phyloP scores from a whole-genome alignment of 2,113 vertebrate genomes.

The Callorhinus ursinus region DNA sequence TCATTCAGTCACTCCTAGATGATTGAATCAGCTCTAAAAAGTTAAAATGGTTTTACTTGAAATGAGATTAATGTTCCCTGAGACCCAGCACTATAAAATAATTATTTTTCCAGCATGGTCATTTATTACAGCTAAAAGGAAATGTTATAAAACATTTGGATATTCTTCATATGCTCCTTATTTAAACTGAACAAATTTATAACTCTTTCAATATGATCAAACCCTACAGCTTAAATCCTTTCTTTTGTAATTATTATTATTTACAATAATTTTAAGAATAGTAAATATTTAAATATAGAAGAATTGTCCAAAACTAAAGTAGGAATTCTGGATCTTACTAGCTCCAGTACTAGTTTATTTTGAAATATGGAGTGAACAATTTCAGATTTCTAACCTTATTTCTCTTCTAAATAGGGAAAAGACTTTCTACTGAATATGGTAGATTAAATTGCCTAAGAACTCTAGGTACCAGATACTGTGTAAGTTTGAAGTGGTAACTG shows the following conservation, averaged over 20 bases:
- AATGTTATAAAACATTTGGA: slow-evolving; percentile 52
- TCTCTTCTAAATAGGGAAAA: slow-evolving; percentile 33
- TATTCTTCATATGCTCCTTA: slow-evolving; percentile 34
- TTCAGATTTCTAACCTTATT: slow-evolving; percentile 14
- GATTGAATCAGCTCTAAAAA: slow-evolving; percentile 35
- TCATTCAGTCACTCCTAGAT: not conserved
- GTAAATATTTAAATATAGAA: slow-evolving; percentile 46
- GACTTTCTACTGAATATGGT: not conserved
- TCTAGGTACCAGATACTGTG: not conserved
- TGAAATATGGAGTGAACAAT: not conserved
- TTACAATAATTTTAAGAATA: slow-evolving; percentile 47
- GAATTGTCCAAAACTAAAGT: slow-evolving; percentile 27
- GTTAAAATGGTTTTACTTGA: slow-evolving; percentile 48
- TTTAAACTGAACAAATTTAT: slow-evolving; percentile 24
- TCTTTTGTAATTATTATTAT: slow-evolving; percentile 48
- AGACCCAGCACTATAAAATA: slow-evolving; percentile 47
- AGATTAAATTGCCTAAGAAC: slow-evolving; percentile 12
- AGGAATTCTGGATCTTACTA: not conserved
- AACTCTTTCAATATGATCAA: slow-evolving; percentile 53
- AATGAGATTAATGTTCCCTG: slow-evolving; percentile 53
- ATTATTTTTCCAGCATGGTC: slow-evolving; percentile 31
- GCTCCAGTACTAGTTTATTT: not conserved
- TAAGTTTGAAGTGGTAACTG: slow-evolving; percentile 39
- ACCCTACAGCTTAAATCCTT: slow-evolving; percentile 33
- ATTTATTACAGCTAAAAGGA: slow-evolving; percentile 58